phyloP scores from a whole-genome alignment of 2,113 vertebrate species.

The Dipodomys ordii region DNA sequence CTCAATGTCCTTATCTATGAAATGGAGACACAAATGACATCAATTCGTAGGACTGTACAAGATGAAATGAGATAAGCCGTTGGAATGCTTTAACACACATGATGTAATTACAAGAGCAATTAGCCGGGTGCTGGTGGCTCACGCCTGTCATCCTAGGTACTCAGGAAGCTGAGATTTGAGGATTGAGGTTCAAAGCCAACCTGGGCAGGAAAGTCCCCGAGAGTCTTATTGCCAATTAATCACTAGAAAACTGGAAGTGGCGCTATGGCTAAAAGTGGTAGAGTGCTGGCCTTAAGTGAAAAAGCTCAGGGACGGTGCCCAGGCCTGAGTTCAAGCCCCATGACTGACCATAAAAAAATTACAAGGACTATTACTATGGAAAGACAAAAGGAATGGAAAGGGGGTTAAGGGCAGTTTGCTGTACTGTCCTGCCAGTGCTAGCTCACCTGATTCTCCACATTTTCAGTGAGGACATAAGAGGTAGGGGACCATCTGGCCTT shows the following conservation, averaged over 20 bases:
- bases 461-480: background rate
- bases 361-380: background rate
- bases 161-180: too few species aligned
- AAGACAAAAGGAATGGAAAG: background rate
- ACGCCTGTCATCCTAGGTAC: too few species aligned
- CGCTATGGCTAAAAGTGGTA: too few species aligned
- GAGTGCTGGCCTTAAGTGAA: too few species aligned
- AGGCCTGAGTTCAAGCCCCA: too few species aligned
- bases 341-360: background rate
- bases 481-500: background rate
- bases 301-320: too few species aligned
- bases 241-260: too few species aligned
- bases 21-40: background rate
- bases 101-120: background rate
- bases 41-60: background rate
- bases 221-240: too few species aligned
- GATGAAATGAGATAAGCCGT: background rate
- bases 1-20: slow-evolving; percentile 2
- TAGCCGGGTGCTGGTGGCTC: too few species aligned
- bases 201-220: too few species aligned
- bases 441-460: background rate
- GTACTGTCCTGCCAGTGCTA: too few species aligned
- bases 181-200: too few species aligned
- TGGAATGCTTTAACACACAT: background rate
- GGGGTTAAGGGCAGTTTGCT: fast-evolving